These are phyloP conservation scores for Caenorhabditis zanzibari DNA, from an alignment of 2,888 invertebrate genomes.

Conservation along the genomic window DNA sequence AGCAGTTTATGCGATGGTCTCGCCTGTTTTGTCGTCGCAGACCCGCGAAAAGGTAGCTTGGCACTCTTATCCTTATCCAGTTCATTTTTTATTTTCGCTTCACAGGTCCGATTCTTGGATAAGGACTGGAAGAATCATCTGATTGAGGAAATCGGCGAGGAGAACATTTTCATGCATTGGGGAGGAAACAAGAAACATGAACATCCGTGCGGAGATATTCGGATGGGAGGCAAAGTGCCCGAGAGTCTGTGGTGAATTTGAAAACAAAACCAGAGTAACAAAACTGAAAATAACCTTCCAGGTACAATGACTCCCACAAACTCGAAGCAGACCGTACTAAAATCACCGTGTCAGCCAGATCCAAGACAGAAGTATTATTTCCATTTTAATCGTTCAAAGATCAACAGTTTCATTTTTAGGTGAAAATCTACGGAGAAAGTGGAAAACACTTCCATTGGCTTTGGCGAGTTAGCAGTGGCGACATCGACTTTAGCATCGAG, in stretches of 20 bases:
- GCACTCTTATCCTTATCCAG: constrained; percentile 37
- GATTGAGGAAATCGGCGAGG: constrained; percentile 69
- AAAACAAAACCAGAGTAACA: too few species aligned
- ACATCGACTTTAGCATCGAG: constrained; percentile 74
- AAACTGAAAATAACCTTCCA: constrained; percentile 1
- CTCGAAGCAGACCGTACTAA: constrained; percentile 72
- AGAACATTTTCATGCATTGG: constrained; percentile 74
- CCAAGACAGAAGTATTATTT: constrained; percentile 67
- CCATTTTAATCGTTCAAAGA: background rate
- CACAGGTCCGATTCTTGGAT: constrained; percentile 69
- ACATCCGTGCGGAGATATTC: constrained; percentile 70
- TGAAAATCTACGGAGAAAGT: constrained; percentile 64
- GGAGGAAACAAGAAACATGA: constrained; percentile 69
- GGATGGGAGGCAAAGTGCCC: constrained; percentile 78
- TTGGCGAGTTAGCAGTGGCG: constrained; percentile 73
- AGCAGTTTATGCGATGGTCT: constrained; percentile 72
- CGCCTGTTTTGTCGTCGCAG: constrained; percentile 73
- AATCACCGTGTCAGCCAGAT: constrained; percentile 75
- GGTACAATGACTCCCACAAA: constrained; percentile 69
- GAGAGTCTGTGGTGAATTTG: constrained; percentile 64
- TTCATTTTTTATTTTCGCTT: constrained; percentile 5
- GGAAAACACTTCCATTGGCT: constrained; percentile 72
- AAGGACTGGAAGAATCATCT: constrained; percentile 72
- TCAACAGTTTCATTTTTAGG: constrained; percentile 31
- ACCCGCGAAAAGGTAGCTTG: constrained; percentile 69